A percentile compares a stretch with the other conserved stretches of the same genome.
Conservation (phyloP, 2,888 invertebrate genomes). For the Phragmatobia fuliginosa region DNA sequence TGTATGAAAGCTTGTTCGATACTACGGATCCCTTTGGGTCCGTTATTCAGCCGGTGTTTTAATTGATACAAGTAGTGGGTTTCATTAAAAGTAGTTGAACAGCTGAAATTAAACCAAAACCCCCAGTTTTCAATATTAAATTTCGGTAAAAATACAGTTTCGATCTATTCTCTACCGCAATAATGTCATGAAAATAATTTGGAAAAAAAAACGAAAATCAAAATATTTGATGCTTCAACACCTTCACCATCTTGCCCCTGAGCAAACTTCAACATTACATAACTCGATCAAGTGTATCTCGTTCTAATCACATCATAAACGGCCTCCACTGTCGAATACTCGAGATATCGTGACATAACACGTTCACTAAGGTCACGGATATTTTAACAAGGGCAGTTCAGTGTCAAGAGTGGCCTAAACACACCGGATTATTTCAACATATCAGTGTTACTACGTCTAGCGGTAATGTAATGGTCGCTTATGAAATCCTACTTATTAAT, state of each 20-base stretch:
- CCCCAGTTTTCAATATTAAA: no score
- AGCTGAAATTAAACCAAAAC: not conserved
- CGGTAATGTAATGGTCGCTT: not conserved
- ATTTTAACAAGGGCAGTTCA: constrained; percentile 13
- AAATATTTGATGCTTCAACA: not conserved
- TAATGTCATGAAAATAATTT: no score
- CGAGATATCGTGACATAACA: constrained; percentile 16
- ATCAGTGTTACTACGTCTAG: not conserved
- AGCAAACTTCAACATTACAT: not conserved
- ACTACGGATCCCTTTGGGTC: not conserved
- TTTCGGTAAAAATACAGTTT: no score
- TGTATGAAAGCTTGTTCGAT: not conserved
- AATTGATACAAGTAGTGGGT: not conserved
- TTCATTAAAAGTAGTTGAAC: no score
- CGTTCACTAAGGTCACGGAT: constrained; percentile 18
- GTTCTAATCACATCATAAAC: constrained; percentile 6
- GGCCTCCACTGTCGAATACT: constrained; percentile 9
- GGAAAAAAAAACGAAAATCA: not conserved
- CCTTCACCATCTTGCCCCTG: not conserved
- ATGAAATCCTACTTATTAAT: not conserved
- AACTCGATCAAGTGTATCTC: constrained; percentile 6
- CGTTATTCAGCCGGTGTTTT: not conserved
- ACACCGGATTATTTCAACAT: constrained; percentile 6
- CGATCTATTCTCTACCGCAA: no score
- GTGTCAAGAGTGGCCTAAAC: constrained; percentile 14